A percentile compares a stretch with the other conserved stretches of the same genome.
phyloP scores from a whole-genome alignment of 2,888 invertebrate genomes.

The Ferrisia virgata region DNA sequence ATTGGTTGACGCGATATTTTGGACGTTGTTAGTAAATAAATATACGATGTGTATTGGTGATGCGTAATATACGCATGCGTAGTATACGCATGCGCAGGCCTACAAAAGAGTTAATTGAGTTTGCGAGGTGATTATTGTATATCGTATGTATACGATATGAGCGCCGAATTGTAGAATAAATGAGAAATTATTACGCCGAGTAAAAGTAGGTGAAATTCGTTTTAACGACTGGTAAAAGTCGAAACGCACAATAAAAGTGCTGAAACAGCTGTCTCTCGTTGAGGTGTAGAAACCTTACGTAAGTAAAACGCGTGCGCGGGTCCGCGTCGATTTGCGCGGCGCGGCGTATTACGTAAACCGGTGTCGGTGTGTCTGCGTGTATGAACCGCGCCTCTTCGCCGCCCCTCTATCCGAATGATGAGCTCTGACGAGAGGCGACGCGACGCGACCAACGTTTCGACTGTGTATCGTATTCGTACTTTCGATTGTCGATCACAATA shows the following conservation, averaged over 20 bases:
- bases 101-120: not conserved
- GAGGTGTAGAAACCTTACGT: not conserved
- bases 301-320: not conserved
- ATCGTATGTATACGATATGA: not conserved
- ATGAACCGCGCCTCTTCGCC: not conserved
- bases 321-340: not conserved
- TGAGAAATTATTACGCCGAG: constrained; percentile 4
- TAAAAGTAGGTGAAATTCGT: constrained; percentile 30
- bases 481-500: not conserved
- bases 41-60: no score
- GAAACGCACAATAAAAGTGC: constrained; percentile 18
- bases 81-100: not conserved
- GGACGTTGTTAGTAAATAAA: no score
- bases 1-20: not conserved
- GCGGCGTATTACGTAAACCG: not conserved
- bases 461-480: not conserved
- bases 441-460: no score
- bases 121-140: not conserved
- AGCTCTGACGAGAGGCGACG: no score
- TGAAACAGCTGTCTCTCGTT: constrained; percentile 15
- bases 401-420: not conserved
- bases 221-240: constrained; percentile 28
- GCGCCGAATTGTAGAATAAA: not conserved
- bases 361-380: not conserved
- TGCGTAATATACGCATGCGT: not conserved